phyloP scores from a whole-genome alignment of 1,140 invertebrate genomes.

The Drosophila neocordata region DNA sequence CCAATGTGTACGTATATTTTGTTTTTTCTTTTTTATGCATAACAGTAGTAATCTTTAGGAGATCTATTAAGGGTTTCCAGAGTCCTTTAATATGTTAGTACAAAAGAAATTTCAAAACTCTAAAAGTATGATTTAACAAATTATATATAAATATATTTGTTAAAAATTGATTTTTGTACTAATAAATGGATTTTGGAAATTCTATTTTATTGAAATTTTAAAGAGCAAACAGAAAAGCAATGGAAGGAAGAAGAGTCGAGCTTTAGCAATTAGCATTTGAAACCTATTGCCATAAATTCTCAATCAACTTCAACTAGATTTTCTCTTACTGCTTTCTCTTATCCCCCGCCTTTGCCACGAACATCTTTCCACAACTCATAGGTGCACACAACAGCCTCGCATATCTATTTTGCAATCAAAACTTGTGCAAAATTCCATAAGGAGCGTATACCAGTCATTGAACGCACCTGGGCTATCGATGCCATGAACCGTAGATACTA shows the following conservation, averaged over 20 bases:
- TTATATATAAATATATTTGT: too few relatives aligned
- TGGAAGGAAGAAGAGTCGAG: background rate
- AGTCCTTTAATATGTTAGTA: background rate
- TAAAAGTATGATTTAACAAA: too few relatives aligned
- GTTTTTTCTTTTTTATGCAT: background rate
- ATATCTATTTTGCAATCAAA: conserved; percentile 93
- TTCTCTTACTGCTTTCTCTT: conserved; percentile 1
- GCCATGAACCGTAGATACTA: conserved; percentile 89
- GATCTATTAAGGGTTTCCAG: background rate
- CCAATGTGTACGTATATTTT: conserved; percentile 62
- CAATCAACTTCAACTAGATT: conserved; percentile 30
- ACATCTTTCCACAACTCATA: conserved; percentile 31
- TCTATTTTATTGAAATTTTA: conserved; percentile 17
- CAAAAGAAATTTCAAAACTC: background rate
- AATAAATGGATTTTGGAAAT: background rate
- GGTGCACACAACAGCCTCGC: conserved; percentile 54
- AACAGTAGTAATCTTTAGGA: background rate
- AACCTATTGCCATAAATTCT: conserved; percentile 68
- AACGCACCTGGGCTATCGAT: conserved; percentile 91
- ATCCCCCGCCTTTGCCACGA: background rate
- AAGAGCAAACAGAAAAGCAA: background rate
- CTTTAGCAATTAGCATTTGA: conserved; percentile 60
- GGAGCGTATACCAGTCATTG: conserved; percentile 89
- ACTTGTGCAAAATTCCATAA: conserved; percentile 92
- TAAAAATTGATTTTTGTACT: too few relatives aligned